phyloP scores from a whole-genome alignment of 2,888 invertebrate genomes.

The Actias luna region DNA sequence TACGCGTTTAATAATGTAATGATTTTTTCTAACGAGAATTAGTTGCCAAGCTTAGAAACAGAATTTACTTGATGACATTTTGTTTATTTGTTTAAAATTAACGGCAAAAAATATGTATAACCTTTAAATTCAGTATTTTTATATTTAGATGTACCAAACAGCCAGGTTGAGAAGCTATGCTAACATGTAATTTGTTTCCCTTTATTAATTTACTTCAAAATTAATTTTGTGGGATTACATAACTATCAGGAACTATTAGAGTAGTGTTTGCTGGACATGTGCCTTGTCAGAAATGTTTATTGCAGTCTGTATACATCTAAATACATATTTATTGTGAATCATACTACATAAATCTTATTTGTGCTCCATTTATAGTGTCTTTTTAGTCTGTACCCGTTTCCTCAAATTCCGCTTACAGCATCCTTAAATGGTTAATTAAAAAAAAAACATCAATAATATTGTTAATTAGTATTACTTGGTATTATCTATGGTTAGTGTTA shows the following conservation, averaged over 20 bases:
- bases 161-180: not conserved
- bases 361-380: no score
- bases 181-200: not conserved
- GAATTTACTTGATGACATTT: slow-evolving; percentile 4
- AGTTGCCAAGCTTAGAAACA: no score
- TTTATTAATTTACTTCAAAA: not conserved
- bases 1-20: no score
- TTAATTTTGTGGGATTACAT: not conserved
- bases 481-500: not conserved
- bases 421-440: not conserved
- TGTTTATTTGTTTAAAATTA: no score
- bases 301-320: slow-evolving; percentile 2
- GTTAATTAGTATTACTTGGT: not conserved
- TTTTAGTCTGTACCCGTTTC: not conserved
- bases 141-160: not conserved
- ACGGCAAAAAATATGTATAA: no score
- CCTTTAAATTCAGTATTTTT: not conserved
- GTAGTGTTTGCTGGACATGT: not conserved
- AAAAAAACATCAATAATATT: not conserved
- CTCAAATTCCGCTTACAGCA: not conserved
- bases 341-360: no score
- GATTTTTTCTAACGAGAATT: no score
- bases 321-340: not conserved
- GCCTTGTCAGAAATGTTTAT: not conserved
- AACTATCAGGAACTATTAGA: not conserved